Base-by-base conservation (phyloP, 2,888 invertebrate species). In the Sinhomidia bicolor region DNA sequence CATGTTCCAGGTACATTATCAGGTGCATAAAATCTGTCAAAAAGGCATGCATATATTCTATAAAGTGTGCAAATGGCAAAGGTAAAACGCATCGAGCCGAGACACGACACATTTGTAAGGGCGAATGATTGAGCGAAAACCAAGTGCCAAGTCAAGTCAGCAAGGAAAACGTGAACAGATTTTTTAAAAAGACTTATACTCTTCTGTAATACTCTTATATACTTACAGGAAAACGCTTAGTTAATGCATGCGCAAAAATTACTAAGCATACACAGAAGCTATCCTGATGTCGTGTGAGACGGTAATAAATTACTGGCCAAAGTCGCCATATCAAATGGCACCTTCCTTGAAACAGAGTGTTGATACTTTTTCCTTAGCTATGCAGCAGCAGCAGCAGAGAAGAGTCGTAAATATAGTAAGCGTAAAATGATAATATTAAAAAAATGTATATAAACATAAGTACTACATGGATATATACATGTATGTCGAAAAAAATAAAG, bases 1-100 rank as follows among this genome's bases (percentile, higher is more conserved):
- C 78, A 85, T 85, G 85, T 85, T 85, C 85, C 85, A 85, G 85
- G 12, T 65, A 78, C 85, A 85, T 85, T 85, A 85, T 78, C 29
- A 78, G 10, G 23, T 20, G 23, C 14, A 74, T 20, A 6, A 54
- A 78, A 78, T 51, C 51, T 54, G 68, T 68, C 36, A 68, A 60
- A 54, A 60, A 60, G 26, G 14, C 9, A 60, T 14, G 0, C 26
- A 65, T 23, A n/a, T 44, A 10, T 23, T n/a, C 32, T 79, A 9
- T 44, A n/a, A 44, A 60, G 44, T 17, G 20, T 65, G 78, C 57
- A 57, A 44, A 65, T 41, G 23, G 23, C 36, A n/a, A 62, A 14
- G 12, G 29, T 2, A 47, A 26, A 47, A 23, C 12, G 36, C 47
- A 62, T 62, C 23, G 26, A 1, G 26, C n/a, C n/a, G n/a, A n/a